Evolutionary conservation across 1,140 invertebrate species (phyloP), one percentile per base, ranked within the genome.

Genomic region (Cydia splendana): DNA sequence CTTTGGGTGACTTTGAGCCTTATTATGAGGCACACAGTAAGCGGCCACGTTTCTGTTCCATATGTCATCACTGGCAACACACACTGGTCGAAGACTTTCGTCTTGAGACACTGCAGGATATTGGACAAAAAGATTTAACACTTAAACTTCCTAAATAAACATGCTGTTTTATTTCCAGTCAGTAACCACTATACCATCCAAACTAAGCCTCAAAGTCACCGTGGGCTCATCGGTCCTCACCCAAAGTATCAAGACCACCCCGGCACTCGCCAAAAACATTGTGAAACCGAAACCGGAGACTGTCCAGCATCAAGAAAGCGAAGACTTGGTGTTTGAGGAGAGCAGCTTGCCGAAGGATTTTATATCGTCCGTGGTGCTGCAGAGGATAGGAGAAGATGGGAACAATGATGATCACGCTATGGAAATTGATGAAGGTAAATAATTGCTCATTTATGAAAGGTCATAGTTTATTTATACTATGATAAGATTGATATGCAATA

Each of bases 361-460:
- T 65, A 75, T 87, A 4, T 76, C 85, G 0, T 78, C 80, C 0
- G 77, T 79, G 2, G 77, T 84, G 57, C 75, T 83, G 71, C 80
- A 62, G 18, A 81, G 80, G 71, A 71, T 82, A 9, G 81, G 83
- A 65, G 85, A 86, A 12, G 82, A 89, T 34, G 82, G 85, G 34
- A 73, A 81, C 34, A 84, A 85, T 71, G 87, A 91, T 77, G 86
- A 88, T 38, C 81, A 88, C 34, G 65, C 81, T 6, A 88, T 89
- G 86, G 85, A 91, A 77, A 88, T 90, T 79, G 87, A 91, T 87
- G 85, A 90, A 86, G 85, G 89, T 92, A 83, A 71, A n/a, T 24
- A 24, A 24, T 24, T 24, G 2, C 24, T 24, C 24, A 24, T 24
- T 24, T 24, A 24, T 24, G 24, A 24, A 24, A 24, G 24, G 24